A percentile compares a stretch with the other conserved stretches of the same genome.
phyloP scores from a whole-genome alignment of 2,797 vertebrate genomes.

The Glyptemys insculpta region DNA sequence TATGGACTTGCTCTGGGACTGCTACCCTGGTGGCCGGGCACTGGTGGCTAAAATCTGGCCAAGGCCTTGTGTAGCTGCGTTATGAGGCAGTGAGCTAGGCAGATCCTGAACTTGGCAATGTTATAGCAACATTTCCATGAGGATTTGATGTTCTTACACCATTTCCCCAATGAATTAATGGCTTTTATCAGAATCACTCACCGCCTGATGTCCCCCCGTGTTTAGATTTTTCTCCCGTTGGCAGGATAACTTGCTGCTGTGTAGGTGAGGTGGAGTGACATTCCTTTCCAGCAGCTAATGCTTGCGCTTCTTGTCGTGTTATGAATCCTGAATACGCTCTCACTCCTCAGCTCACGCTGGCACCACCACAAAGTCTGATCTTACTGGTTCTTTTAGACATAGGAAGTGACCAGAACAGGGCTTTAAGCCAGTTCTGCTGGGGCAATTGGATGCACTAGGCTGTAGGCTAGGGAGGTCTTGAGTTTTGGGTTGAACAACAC shows the following conservation, averaged over 20 bases:
- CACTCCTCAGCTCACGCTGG: not conserved
- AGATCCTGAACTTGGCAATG: not conserved
- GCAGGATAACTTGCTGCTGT: not conserved
- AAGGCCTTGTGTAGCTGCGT: not conserved
- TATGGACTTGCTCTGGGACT: not conserved
- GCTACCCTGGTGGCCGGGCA: not conserved
- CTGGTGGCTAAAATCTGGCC: not conserved
- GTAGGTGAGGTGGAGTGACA: not conserved
- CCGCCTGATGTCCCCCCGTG: fast-evolving
- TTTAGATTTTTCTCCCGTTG: not conserved
- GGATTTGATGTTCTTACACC: not conserved
- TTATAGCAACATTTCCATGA: not conserved
- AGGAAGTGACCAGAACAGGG: not conserved
- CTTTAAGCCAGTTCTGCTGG: not conserved
- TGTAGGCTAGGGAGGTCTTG: not conserved
- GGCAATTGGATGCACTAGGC: not conserved
- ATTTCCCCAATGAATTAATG: not conserved
- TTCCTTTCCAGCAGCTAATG: not conserved
- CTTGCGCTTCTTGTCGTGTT: not conserved
- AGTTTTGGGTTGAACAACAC: not conserved
- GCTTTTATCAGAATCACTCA: not conserved
- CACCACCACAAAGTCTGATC: not conserved
- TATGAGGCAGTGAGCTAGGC: not conserved
- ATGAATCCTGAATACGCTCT: not conserved
- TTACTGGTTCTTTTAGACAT: not conserved